Evolutionary conservation across 2,797 vertebrate species (phyloP), one percentile per base, ranked within the genome.

Genomic region (Micropoecilia bifurca): DNA sequence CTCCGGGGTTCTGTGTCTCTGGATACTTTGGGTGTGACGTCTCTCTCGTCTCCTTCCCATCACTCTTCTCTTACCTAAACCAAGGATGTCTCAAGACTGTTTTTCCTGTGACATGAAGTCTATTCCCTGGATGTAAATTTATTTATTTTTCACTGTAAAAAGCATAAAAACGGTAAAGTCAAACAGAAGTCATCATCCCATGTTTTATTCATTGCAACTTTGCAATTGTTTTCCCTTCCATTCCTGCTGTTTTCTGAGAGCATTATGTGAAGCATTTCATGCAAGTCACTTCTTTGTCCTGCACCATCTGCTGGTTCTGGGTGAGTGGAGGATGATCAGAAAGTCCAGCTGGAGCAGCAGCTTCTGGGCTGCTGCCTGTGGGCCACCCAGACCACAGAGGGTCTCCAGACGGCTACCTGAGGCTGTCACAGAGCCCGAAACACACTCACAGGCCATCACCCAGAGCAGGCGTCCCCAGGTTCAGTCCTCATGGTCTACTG

Each of bases 151-250:
- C 85, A 57, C 69, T 79, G 73, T n/a, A 28, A 84, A 76, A 61
- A 85, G 6, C 73, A 74, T 83, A 78, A 86, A 74, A 74, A 77
- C 8, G 1, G 66, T 78, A 81, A 71, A 92, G 92, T 93, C 91
- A 91, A 88, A 80, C 71, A 88, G 83, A 86, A 95, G 92, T 92
- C 92, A 90, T 74, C 71, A 74, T 76, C 39, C 74, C 0, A 93
- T 94, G 89, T 92, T 93, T 92, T 94, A 94, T 95, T 94, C 88
- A 93, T 90, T 48, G 39, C 28, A 43, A 47, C 76, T 82, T 47
- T 25, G n/a, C 50, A 71, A 28, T 5, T 76, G 71, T 86, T 90
- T 88, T 88, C 72, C 81, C 82, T 90, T 81, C 71, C 77, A 79
- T 77, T 18, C 22, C 72, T 74, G 69, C 80, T 90, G 78, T 85